phyloP scores from a whole-genome alignment of 2,113 vertebrate species.

The Herpetotheres cachinnans region DNA sequence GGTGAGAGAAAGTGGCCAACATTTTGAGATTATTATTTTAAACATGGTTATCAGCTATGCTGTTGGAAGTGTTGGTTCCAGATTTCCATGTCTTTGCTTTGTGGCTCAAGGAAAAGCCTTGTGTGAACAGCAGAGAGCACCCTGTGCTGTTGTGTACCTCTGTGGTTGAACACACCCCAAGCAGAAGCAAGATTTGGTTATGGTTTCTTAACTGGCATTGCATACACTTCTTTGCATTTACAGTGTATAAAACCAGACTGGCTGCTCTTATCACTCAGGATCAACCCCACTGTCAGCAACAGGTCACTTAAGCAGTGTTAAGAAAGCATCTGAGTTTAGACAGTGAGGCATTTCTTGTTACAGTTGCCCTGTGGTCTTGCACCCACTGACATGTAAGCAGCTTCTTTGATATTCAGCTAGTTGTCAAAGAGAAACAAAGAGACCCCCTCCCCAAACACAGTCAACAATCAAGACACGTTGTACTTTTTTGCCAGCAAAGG shows the following conservation, averaged over 20 bases:
- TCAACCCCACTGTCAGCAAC: not conserved
- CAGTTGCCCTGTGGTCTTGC: not conserved
- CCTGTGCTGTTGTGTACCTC: not conserved
- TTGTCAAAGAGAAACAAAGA: not conserved
- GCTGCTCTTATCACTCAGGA: not conserved
- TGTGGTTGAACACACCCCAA: not conserved
- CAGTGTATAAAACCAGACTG: not conserved
- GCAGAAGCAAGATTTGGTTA: not conserved
- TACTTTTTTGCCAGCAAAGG: not conserved
- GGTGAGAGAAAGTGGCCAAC: not conserved
- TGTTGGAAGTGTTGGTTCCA: not conserved
- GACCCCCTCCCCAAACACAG: not conserved
- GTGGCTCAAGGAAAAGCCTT: not conserved
- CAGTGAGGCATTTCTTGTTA: not conserved
- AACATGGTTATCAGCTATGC: not conserved
- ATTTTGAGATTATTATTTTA: not conserved
- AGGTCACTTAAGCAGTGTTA: not conserved
- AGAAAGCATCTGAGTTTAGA: not conserved
- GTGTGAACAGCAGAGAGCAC: not conserved
- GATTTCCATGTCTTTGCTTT: not conserved
- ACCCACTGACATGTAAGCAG: not conserved
- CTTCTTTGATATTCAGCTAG: not conserved
- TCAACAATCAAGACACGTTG: not conserved
- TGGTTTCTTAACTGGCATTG: not conserved
- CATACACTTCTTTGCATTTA: not conserved